Evolutionary conservation across 2,888 invertebrate genomes (phyloP).

Genomic region (Nymphalis urticae): DNA sequence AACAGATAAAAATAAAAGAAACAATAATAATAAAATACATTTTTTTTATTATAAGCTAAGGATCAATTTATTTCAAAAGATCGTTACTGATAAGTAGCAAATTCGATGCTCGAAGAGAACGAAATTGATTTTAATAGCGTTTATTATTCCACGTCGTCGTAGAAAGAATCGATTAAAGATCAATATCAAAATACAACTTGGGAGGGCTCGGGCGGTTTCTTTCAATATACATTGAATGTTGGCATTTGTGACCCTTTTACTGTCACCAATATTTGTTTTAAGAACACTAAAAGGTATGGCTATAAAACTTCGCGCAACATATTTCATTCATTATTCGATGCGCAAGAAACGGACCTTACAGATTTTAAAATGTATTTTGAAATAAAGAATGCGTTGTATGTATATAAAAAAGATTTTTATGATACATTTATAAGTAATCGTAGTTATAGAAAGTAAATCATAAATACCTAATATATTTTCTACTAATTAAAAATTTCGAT

Average conservation of each 20-base stretch:
- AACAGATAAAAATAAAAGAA: neutral
- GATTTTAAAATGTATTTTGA: neutral
- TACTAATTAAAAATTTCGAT: neutral
- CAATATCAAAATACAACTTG: slow-evolving; percentile 31
- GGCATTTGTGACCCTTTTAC: slow-evolving; percentile 30
- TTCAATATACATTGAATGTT: slow-evolving; percentile 25
- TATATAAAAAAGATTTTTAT: too few relatives aligned
- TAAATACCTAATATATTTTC: neutral
- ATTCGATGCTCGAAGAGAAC: slow-evolving; percentile 7
- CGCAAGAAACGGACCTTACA: neutral
- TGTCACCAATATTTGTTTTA: slow-evolving; percentile 27
- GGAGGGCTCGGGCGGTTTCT: slow-evolving; percentile 34
- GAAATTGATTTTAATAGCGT: slow-evolving; percentile 23
- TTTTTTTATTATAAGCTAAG: neutral
- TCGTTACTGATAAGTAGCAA: slow-evolving; percentile 17
- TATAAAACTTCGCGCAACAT: slow-evolving; percentile 19
- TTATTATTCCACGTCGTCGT: slow-evolving; percentile 23
- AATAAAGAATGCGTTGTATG: neutral
- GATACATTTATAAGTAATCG: too few relatives aligned
- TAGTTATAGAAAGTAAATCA: neutral
- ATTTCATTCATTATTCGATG: slow-evolving; percentile 1
- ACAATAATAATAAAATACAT: neutral
- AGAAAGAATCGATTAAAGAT: slow-evolving; percentile 33
- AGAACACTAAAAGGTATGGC: slow-evolving; percentile 12
- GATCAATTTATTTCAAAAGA: slow-evolving; percentile 16